These are phyloP conservation scores for Pecten maximus DNA, from an alignment of 2,888 invertebrate species.

Conservation along the genomic window DNA sequence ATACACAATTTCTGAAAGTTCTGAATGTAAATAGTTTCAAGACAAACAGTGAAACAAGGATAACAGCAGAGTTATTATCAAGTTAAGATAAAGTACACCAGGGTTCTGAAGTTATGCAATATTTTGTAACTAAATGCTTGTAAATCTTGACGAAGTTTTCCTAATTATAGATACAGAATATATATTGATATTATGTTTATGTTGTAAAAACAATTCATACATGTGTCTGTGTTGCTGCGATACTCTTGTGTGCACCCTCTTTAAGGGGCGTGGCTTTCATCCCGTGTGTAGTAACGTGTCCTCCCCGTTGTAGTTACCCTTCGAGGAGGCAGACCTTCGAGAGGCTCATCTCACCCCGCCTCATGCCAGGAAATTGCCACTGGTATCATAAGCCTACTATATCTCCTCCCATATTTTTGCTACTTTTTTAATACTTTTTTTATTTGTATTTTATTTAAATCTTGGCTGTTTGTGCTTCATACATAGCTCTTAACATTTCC, in stretches of 20 bases:
- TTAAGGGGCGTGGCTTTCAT: slow-evolving; percentile 22
- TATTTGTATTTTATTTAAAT: background rate
- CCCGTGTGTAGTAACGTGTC: background rate
- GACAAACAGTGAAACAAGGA: too few species aligned
- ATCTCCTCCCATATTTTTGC: slow-evolving; percentile 39
- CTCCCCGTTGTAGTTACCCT: slow-evolving; percentile 75
- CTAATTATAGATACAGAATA: too few species aligned
- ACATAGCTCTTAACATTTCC: slow-evolving; percentile 21
- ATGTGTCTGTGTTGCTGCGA: slow-evolving; percentile 31
- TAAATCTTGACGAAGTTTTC: too few species aligned
- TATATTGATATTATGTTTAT: background rate
- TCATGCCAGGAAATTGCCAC: slow-evolving; percentile 73
- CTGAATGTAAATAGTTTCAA: too few species aligned
- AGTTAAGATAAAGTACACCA: too few species aligned
- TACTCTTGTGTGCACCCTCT: background rate
- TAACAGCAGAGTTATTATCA: too few species aligned
- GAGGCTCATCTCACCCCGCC: slow-evolving; percentile 78
- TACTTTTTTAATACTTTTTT: background rate
- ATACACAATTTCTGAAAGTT: too few species aligned
- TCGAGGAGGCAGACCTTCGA: slow-evolving; percentile 78
- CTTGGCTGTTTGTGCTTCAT: background rate
- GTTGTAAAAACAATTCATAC: background rate
- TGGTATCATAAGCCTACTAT: slow-evolving; percentile 62
- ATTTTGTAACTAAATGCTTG: too few species aligned
- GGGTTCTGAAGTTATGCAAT: too few species aligned